Evolutionary conservation across 2,113 vertebrate genomes (phyloP).

Genomic region (Micromys minutus): DNA sequence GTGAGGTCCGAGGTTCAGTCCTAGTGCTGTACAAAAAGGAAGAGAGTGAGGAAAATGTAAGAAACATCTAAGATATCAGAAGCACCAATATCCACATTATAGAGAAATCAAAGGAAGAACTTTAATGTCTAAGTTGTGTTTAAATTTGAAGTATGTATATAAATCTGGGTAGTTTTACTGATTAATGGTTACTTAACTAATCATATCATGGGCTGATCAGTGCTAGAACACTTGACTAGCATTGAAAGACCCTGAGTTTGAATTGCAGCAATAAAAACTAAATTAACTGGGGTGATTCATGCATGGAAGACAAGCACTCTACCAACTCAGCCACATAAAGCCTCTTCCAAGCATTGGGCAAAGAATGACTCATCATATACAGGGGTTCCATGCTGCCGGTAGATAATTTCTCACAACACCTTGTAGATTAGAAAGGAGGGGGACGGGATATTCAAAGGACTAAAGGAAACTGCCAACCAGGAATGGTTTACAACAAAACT

Average conservation of each 20-base stretch:
- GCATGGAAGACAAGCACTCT: background rate
- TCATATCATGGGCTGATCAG: background rate
- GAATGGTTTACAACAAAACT: background rate
- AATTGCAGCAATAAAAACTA: background rate
- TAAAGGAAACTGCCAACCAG: background rate
- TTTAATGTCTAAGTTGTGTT: background rate
- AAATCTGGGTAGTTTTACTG: conserved; percentile 3
- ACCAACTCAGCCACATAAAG: background rate
- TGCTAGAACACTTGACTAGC: background rate
- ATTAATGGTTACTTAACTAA: background rate
- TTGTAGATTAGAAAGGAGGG: background rate
- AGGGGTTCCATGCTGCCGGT: background rate
- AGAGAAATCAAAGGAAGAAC: background rate
- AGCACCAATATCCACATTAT: background rate
- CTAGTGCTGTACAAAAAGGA: background rate
- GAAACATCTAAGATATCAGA: background rate
- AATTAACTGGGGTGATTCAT: background rate
- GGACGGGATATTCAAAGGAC: background rate
- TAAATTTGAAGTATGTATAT: background rate
- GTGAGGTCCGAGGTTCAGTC: background rate
- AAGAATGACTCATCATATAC: background rate
- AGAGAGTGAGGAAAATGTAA: background rate
- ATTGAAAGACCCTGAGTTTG: background rate
- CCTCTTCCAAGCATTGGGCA: background rate
- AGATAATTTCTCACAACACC: background rate